Base-by-base conservation (phyloP, 2,113 vertebrate species). In the Toxotes jaculatrix region DNA sequence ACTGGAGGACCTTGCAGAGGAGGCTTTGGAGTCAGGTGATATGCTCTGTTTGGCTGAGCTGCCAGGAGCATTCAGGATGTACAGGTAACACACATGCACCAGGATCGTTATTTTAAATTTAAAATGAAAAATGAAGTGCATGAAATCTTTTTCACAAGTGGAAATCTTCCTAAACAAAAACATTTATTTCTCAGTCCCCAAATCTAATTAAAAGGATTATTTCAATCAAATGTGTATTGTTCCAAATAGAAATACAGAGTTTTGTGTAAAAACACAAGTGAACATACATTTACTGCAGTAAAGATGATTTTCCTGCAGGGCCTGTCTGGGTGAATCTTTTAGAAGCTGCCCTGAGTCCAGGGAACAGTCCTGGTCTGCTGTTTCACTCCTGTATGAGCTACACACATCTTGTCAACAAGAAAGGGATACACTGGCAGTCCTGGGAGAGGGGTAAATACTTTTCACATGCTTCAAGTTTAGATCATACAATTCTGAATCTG, bases 61-160 rank as follows among this genome's bases (percentile, higher is more conserved):
- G 51, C 95, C 95, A 0, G 95, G 95, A 66, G 94, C 93, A 8
- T 93, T 95, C 62, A 91, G 65, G 64, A 88, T 88, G 27, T 96
- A 94, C 93, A 95, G 93, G 95, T 94, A 83, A 59, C 19, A 74
- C 36, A 43, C 5, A 51, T n/a, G 21, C 21, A 47, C 38, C 23
- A 56, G 21, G 7, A 62, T 68, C 73, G 27, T 63, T 55, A 16
- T 13, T 56, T n/a, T 32, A 36, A 17, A 31, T 71, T 16, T 63
- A 32, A 42, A 5, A 59, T 14, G 11, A 78, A n/a, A 45, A 62
- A n/a, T 3, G 0, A 55, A 64, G 27, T 6, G 49, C 9, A 4
- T 19, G 13, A 43, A 64, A 11, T 61, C 31, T 0, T 38, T 61
- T 61, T 38, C 17, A 38, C 32, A 61, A 61, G 32, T 36, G 34